Evolutionary conservation across 1,140 invertebrate genomes (phyloP).

Genomic region (Sarcophaga bullata): DNA sequence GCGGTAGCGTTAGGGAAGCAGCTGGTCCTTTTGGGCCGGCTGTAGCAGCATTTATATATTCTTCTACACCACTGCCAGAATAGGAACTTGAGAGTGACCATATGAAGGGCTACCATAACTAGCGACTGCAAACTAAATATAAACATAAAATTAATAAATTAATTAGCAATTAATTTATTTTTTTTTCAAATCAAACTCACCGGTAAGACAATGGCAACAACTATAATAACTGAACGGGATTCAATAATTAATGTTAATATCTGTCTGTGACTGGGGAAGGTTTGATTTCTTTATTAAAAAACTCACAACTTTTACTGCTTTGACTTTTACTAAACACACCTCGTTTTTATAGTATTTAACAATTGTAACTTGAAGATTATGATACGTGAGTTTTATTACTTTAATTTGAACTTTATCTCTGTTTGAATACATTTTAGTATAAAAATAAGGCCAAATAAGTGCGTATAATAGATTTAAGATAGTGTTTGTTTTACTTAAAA

Average conservation of each 20-base stretch:
- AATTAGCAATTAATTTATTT: slow-evolving; percentile 4
- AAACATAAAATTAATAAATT: neutral
- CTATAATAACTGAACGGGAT: slow-evolving; percentile 57
- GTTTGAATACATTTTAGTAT: no score
- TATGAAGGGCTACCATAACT: slow-evolving; percentile 18
- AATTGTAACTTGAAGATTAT: neutral
- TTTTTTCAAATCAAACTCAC: slow-evolving; percentile 50
- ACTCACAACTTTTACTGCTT: slow-evolving; percentile 32
- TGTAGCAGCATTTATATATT: slow-evolving; percentile 58
- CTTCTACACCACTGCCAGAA: slow-evolving; percentile 52
- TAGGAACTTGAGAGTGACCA: slow-evolving; percentile 8
- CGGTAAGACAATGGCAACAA: slow-evolving; percentile 61
- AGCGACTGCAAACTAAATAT: slow-evolving; percentile 44
- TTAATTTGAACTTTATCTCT: neutral
- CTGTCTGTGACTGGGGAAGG: neutral
- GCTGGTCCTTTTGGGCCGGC: slow-evolving; percentile 50
- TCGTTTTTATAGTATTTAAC: slow-evolving; percentile 30
- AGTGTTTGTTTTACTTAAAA: no score
- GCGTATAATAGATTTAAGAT: no score
- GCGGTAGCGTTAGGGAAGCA: slow-evolving; percentile 52
- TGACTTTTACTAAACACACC: neutral
- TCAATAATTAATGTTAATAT: neutral
- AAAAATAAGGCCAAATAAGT: no score
- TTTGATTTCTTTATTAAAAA: slow-evolving; percentile 23
- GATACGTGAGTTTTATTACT: neutral